A percentile compares a stretch with the other conserved stretches of the same genome.
Evolutionary conservation across 2,888 invertebrate genomes (phyloP).

Genomic region (Thymelicus acteon): DNA sequence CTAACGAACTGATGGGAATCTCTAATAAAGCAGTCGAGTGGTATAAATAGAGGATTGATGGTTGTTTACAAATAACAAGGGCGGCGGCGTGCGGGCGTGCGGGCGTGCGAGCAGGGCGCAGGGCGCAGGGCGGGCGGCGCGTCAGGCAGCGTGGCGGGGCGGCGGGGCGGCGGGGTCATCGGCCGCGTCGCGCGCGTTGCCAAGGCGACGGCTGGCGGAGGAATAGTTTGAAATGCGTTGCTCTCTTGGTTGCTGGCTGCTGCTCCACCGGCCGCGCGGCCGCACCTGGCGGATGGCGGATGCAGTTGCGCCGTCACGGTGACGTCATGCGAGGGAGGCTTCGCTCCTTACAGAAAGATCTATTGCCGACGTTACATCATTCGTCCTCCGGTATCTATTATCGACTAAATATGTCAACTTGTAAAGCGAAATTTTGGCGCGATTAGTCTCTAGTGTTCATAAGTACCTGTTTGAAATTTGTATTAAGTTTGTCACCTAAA

Average conservation of each 20-base stretch:
- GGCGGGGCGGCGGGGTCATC: conserved; percentile 44
- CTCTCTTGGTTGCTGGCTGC: conserved; percentile 8
- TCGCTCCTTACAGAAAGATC: too few relatives aligned
- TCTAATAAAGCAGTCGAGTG: conserved; percentile 31
- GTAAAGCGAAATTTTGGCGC: too few relatives aligned
- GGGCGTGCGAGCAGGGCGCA: conserved; percentile 36
- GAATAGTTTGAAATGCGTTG: conserved; percentile 32
- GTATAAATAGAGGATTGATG: conserved; percentile 46
- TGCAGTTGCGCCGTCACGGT: background rate
- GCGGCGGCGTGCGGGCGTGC: conserved; percentile 44
- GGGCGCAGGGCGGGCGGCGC: conserved; percentile 46
- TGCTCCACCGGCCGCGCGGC: conserved; percentile 16
- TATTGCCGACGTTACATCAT: too few relatives aligned
- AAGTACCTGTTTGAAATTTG: too few relatives aligned
- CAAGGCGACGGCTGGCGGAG: conserved; percentile 43
- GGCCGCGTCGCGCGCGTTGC: conserved; percentile 38
- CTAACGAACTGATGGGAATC: conserved; percentile 21
- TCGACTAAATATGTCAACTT: too few relatives aligned
- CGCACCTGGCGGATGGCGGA: conserved; percentile 3
- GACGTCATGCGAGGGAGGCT: too few relatives aligned
- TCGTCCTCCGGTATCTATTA: too few relatives aligned
- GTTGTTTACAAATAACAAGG: conserved; percentile 55
- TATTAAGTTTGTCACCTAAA: too few relatives aligned
- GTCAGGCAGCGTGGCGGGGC: conserved; percentile 40
- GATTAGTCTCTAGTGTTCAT: too few relatives aligned